Evolutionary conservation across 2,888 invertebrate genomes (phyloP), one percentile per base, ranked within the genome.

Genomic region (Timema podura): DNA sequence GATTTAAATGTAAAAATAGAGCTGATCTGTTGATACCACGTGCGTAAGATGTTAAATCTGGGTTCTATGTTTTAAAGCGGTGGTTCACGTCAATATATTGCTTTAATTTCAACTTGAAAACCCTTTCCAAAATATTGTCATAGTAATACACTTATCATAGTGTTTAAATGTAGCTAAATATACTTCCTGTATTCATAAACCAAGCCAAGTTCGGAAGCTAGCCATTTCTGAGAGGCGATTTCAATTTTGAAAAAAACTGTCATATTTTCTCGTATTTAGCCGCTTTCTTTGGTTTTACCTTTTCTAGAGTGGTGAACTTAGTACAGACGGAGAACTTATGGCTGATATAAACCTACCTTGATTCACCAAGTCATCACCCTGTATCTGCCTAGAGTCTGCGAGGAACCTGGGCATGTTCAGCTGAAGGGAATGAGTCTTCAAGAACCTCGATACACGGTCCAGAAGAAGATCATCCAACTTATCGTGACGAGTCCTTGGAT

Each of bases 391-490:
- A 16, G 67, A 49, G 15, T 68, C 70, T 5, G 64, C 71, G n/a
- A 71, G 46, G 45, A 73, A 51, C 45, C 68, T 64, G 5, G 73
- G 66, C 61, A 71, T 49, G 45, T 74, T 68, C 11, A 74, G 48
- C 59, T 68, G 68, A 76, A 79, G 68, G 30, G 77, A 76, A 70
- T 77, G 77, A 0, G 76, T 75, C 67, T 76, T 71, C 67, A 78
- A 68, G 72, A 79, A 78, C 57, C 76, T 73, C 6, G 74, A 72
- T 15, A 76, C 46, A 48, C 76, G 71, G 65, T 77, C 76, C 74
- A 76, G 75, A 47, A 79, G 73, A 66, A 78, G 72, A n/a, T 75
- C 74, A 65, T 78, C 77, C 9, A 78, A 71, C 67, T 74, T 74
- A 48, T 74, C 70, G 9, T 76, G 74, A 10, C 76, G 74, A 15